Base-by-base conservation (phyloP, 2,113 vertebrate genomes). In the Neoarius graeffei region DNA sequence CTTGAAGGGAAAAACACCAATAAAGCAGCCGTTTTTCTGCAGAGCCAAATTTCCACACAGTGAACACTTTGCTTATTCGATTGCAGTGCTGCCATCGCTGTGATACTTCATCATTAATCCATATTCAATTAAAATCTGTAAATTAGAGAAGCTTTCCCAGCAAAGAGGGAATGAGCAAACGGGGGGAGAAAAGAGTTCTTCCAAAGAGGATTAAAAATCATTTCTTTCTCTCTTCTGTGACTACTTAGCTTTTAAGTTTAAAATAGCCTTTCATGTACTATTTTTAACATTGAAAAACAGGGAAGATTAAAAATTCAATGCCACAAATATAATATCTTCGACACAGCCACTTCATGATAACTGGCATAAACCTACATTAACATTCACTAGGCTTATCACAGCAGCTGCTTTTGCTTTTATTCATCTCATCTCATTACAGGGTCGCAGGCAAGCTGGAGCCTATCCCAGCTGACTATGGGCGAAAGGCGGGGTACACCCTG, bases 111-210 rank as follows among this genome's bases (percentile, higher is more conserved):
- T 20, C 25, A 84, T 90, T 71, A 66, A 88, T 88, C 86, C 42
- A 52, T 71, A 85, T 85, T 83, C 83, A 76, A 76, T 89, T 77
- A 89, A 82, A 87, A 85, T 27, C 10, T 5, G 25, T 57, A 76
- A 76, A 85, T 85, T 66, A 85, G 62, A 85, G 30, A 60, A 27
- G 69, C 77, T 23, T 66, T 48, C 19, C 60, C 25, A 42, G 64
- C 59, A 52, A 77, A 23, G 48, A 60, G 17, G n/a, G 19, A n/a
- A 25, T 59, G 60, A 35, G 30, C 27, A 2, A 30, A 73, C 56
- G 74, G 5, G 50, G 14, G 27, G 19, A 19, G 10, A 73, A n/a
- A 80, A 52, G 48, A 6, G 69, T 50, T 56, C 23, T n/a, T 76
- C 50, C 11, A 27, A 56, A 9, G 35, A 48, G 27, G 9, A 66